Evolutionary conservation across 2,888 invertebrate species (phyloP).

Genomic region (Ceramica pisi): DNA sequence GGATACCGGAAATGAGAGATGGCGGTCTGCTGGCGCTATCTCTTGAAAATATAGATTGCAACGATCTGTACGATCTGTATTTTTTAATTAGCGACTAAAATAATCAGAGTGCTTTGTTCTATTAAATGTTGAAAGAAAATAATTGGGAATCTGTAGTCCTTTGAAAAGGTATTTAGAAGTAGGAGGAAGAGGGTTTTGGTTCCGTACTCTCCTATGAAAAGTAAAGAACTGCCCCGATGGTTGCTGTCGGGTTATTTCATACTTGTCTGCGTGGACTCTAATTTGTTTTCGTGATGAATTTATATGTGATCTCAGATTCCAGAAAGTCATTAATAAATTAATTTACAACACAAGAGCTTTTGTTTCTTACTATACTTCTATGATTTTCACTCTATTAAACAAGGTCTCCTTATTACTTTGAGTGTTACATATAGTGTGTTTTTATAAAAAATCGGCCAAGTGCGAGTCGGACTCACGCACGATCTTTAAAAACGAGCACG

Average conservation of each 20-base stretch:
- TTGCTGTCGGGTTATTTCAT: too few species aligned
- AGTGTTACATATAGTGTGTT: too few species aligned
- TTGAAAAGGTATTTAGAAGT: neutral
- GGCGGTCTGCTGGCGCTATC: conserved; percentile 8
- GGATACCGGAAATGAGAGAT: conserved; percentile 61
- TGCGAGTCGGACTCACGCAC: too few species aligned
- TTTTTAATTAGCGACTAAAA: conserved; percentile 3
- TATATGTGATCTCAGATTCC: too few species aligned
- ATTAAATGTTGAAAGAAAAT: neutral
- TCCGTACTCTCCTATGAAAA: neutral
- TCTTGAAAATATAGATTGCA: neutral
- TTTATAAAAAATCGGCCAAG: too few species aligned
- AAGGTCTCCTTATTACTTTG: too few species aligned
- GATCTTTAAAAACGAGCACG: too few species aligned
- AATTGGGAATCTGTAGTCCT: neutral
- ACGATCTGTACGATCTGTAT: neutral
- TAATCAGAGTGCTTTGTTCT: neutral
- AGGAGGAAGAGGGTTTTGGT: too few species aligned
- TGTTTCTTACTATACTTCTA: neutral
- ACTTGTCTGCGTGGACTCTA: too few species aligned
- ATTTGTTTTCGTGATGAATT: neutral
- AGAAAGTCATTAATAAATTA: too few species aligned
- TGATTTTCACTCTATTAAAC: too few species aligned
- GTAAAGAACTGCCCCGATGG: too few species aligned
- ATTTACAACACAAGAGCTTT: neutral